Evolutionary conservation across 2,888 invertebrate species (phyloP).

Genomic region (Drosophila parthenogenetica): DNA sequence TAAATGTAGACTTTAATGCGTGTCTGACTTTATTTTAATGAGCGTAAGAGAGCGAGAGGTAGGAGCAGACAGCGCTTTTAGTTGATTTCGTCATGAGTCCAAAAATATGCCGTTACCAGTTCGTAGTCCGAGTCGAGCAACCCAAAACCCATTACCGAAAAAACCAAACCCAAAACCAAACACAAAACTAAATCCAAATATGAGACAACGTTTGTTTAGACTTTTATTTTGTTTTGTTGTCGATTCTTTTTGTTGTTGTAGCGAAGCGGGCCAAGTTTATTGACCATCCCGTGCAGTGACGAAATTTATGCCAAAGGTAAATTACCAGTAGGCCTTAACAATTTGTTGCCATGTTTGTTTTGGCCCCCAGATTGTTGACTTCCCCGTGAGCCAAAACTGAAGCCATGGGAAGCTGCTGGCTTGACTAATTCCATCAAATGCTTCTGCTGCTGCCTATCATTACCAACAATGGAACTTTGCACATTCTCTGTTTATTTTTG

Average conservation of each 20-base stretch:
- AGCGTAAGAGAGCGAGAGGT: conserved; percentile 19
- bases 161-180: conserved; percentile 21
- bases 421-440: conserved; percentile 9
- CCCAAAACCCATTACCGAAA: conserved; percentile 26
- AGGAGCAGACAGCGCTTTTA: conserved; percentile 18
- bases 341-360: conserved; percentile 52
- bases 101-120: conserved; percentile 59
- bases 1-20: conserved; percentile 51
- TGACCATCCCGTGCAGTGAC: conserved; percentile 69
- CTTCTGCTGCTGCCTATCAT: conserved; percentile 21
- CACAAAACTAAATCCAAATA: conserved; percentile 45
- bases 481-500: conserved; percentile 16
- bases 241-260: conserved; percentile 1
- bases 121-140: conserved; percentile 58
- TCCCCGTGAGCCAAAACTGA: conserved; percentile 9
- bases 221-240: conserved; percentile 16
- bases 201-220: conserved; percentile 45
- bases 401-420: conserved; percentile 43
- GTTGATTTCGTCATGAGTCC: conserved; percentile 68
- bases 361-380: conserved; percentile 32
- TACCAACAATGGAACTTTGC: conserved; percentile 37
- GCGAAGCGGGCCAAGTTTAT: conserved; percentile 57
- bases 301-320: conserved; percentile 67
- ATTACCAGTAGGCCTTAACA: conserved; percentile 56
- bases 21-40: conserved; percentile 58